phyloP scores from a whole-genome alignment of 2,888 invertebrate genomes.

The Cetonia aurata region DNA sequence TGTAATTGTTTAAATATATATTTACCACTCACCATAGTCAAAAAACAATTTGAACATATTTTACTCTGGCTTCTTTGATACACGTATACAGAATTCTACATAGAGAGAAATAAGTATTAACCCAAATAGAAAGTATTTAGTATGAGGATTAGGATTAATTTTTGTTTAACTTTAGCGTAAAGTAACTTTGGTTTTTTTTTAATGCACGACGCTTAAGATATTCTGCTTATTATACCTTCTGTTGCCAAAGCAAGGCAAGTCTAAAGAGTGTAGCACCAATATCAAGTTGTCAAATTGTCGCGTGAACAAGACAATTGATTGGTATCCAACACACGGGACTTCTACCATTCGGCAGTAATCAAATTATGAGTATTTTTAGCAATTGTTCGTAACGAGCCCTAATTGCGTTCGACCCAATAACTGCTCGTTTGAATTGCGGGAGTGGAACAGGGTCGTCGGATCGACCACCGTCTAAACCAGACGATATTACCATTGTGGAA shows the following conservation, averaged over 20 bases:
- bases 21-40: no score
- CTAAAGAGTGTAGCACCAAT: neutral
- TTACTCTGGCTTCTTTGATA: no score
- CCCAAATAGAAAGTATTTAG: no score
- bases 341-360: constrained; percentile 5
- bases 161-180: no score
- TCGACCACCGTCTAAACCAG: constrained; percentile 2
- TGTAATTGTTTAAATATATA: no score
- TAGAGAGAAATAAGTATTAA: no score
- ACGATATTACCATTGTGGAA: constrained; percentile 19
- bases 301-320: constrained; percentile 12
- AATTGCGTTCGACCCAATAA: constrained; percentile 31
- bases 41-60: no score
- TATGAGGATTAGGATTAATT: no score
- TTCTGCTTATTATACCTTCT: no score
- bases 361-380: constrained; percentile 28
- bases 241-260: neutral
- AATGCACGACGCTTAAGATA: no score
- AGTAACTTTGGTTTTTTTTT: no score
- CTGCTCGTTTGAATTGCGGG: constrained; percentile 19
- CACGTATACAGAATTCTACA: no score
- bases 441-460: constrained; percentile 35
- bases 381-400: constrained; percentile 31
- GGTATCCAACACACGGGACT: constrained; percentile 1
- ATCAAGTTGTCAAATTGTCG: constrained; percentile 10